These are phyloP conservation scores for Aphodius granarius DNA, from an alignment of 2,888 invertebrate genomes.

Conservation along the genomic window DNA sequence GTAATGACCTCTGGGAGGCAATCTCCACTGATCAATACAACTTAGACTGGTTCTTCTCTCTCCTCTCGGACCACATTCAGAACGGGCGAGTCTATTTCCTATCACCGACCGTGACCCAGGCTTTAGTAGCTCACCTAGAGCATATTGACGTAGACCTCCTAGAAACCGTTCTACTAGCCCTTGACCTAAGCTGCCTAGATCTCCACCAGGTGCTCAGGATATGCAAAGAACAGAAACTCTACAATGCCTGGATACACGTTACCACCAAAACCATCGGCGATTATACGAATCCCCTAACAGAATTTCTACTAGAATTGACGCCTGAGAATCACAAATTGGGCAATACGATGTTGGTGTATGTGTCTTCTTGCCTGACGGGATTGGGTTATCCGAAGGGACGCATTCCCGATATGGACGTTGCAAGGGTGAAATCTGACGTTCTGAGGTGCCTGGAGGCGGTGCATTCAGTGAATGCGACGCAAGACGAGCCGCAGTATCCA, in stretches of 20 bases:
- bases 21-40: constrained; percentile 55
- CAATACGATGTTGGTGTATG: constrained; percentile 82
- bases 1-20: constrained; percentile 66
- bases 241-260: constrained; percentile 74
- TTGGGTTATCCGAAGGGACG: constrained; percentile 79
- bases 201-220: constrained; percentile 68
- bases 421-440: constrained; percentile 74
- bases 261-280: constrained; percentile 77
- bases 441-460: constrained; percentile 68
- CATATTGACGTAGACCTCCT: constrained; percentile 61
- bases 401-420: constrained; percentile 64
- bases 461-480: constrained; percentile 65
- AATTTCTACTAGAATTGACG: constrained; percentile 61
- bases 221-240: constrained; percentile 61
- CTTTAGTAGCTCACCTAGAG: constrained; percentile 70
- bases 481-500: constrained; percentile 68
- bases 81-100: constrained; percentile 63
- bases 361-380: constrained; percentile 86
- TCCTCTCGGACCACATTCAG: constrained; percentile 71
- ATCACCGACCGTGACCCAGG: constrained; percentile 72
- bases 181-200: constrained; percentile 75
- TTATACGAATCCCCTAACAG: constrained; percentile 73
- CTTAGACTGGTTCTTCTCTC: constrained; percentile 62
- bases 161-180: constrained; percentile 70
- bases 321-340: constrained; percentile 65